Evolutionary conservation across 2,888 invertebrate species (phyloP).

Genomic region (Bruchidius siliquastri): DNA sequence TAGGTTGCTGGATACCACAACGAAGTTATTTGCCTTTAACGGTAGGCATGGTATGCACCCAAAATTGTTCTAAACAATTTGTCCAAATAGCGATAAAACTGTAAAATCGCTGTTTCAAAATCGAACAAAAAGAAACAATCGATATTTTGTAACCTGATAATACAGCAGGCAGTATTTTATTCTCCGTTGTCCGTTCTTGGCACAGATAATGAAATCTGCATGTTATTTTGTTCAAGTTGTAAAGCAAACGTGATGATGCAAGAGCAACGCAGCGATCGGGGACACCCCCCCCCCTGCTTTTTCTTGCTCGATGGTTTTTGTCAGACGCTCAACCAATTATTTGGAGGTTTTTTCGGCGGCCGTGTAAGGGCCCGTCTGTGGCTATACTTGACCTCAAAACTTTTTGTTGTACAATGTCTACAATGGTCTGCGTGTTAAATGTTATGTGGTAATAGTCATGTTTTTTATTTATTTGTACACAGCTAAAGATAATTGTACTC

Average conservation of each 20-base stretch:
- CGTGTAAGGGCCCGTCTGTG: background rate
- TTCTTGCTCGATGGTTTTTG: background rate
- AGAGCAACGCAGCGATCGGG: slow-evolving; percentile 13
- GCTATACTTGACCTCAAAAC: background rate
- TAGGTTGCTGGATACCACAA: too few species aligned
- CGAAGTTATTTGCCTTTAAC: too few species aligned
- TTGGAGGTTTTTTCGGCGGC: background rate
- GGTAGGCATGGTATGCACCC: too few species aligned
- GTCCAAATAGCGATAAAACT: too few species aligned
- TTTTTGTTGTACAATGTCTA: background rate
- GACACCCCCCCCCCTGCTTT: slow-evolving; percentile 6
- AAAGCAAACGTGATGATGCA: slow-evolving; percentile 14
- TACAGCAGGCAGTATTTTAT: slow-evolving; percentile 2
- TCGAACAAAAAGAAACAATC: slow-evolving; percentile 8
- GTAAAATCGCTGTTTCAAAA: slow-evolving; percentile 20
- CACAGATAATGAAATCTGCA: slow-evolving; percentile 23
- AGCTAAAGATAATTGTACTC: background rate
- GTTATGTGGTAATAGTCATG: background rate
- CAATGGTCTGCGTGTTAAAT: background rate
- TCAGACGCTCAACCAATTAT: background rate
- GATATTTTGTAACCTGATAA: slow-evolving; percentile 18
- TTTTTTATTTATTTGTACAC: background rate
- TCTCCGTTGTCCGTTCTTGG: slow-evolving; percentile 21
- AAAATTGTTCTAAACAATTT: too few species aligned
- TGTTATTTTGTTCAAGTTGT: slow-evolving; percentile 22